These are phyloP conservation scores for Paramormyrops kingsleyae DNA, from an alignment of 2,113 vertebrate species.

Conservation along the genomic window DNA sequence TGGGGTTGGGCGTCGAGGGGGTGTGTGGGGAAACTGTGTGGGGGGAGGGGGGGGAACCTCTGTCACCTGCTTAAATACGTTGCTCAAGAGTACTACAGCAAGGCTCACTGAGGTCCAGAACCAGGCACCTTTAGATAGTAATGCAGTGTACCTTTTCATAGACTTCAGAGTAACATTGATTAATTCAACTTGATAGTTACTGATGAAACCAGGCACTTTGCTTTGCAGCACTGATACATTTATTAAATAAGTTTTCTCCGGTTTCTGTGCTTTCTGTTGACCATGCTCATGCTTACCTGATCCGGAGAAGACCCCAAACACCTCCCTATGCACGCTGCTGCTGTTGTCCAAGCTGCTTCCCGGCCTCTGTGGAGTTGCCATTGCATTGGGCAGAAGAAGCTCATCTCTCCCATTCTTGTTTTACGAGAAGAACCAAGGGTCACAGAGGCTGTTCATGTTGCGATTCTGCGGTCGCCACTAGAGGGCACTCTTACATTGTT, in stretches of 20 bases:
- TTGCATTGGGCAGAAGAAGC: conserved; percentile 52
- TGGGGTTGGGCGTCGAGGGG: conserved; percentile 74
- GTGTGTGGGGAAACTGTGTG: conserved; percentile 78
- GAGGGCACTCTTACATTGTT: conserved; percentile 62
- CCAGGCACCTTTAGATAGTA: not conserved
- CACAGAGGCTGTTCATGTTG: not conserved
- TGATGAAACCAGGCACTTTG: not conserved
- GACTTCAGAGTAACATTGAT: not conserved
- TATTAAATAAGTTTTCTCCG: not conserved
- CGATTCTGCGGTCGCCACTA: conserved; percentile 20
- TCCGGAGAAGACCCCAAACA: conserved; percentile 89
- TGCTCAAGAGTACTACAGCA: not conserved
- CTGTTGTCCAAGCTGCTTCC: conserved; percentile 72
- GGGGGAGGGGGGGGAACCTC: not conserved
- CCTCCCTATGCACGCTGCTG: conserved; percentile 83
- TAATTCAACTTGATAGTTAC: not conserved
- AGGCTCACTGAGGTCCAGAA: not conserved
- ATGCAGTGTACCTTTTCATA: not conserved
- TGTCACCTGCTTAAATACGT: not conserved
- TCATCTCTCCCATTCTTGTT: conserved; percentile 77
- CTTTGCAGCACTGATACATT: not conserved
- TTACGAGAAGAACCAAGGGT: conserved; percentile 9
- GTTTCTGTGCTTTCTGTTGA: not conserved
- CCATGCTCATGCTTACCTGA: conserved; percentile 64
- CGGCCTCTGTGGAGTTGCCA: conserved; percentile 77